A percentile compares a stretch with the other conserved stretches of the same genome.
phyloP scores from a whole-genome alignment of 2,888 invertebrate species.

The Drymonia ruficornis region DNA sequence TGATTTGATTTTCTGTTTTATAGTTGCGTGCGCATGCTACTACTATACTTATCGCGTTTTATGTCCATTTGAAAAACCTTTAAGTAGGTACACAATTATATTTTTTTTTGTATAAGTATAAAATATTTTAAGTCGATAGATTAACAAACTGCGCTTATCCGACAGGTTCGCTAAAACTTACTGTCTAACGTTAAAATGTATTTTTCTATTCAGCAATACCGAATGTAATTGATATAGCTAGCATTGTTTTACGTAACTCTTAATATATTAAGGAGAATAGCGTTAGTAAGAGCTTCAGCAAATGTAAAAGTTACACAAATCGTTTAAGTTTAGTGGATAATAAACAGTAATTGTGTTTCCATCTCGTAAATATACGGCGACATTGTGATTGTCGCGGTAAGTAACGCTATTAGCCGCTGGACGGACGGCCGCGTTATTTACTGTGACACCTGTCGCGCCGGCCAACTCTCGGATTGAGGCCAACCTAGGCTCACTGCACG shows the following conservation, averaged over 20 bases:
- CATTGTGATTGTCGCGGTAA: neutral
- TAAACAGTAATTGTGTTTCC: neutral
- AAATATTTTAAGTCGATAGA: too few relatives aligned
- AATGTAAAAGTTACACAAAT: neutral
- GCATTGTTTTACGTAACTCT: neutral
- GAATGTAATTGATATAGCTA: neutral
- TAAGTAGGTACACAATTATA: too few relatives aligned
- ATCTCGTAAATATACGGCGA: neutral
- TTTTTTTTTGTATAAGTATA: too few relatives aligned
- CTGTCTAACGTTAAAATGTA: too few relatives aligned
- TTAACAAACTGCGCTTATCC: too few relatives aligned
- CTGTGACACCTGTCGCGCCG: conserved; percentile 17
- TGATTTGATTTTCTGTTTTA: too few relatives aligned
- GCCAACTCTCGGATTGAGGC: neutral
- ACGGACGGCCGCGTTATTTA: neutral
- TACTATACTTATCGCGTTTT: too few relatives aligned
- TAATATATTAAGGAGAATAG: neutral
- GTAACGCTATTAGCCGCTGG: neutral
- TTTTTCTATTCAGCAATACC: neutral
- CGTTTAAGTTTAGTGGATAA: neutral
- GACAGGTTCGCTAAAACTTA: too few relatives aligned
- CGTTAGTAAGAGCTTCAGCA: neutral
- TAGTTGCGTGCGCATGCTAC: too few relatives aligned
- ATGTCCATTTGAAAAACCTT: too few relatives aligned
- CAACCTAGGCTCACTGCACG: neutral